Conservation (phyloP, 2,797 vertebrate species). For the Sebastes matsubarae region DNA sequence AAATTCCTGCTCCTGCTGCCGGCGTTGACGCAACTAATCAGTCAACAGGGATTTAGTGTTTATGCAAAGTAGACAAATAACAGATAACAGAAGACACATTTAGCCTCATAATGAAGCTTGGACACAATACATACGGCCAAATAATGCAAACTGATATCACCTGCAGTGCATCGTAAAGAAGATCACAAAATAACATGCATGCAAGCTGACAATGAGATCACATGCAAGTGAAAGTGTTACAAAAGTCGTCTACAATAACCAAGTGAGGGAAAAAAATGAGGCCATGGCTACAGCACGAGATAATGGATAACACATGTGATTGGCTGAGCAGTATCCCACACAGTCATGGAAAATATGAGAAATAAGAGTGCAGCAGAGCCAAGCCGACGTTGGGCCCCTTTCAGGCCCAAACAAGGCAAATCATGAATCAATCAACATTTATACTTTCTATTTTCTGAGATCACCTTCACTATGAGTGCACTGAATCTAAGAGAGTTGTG, state of each 20-base stretch:
- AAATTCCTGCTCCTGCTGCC: slow-evolving; percentile 35
- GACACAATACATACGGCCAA: background rate
- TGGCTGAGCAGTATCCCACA: slow-evolving; percentile 67
- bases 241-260: slow-evolving; percentile 48
- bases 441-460: slow-evolving; percentile 47
- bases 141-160: background rate
- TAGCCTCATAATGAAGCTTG: background rate
- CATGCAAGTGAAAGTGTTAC: slow-evolving; percentile 35
- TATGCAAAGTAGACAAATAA: slow-evolving; percentile 1
- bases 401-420: slow-evolving; percentile 73
- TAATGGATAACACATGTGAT: slow-evolving; percentile 80
- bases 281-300: slow-evolving; percentile 68
- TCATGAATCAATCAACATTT: slow-evolving; percentile 61
- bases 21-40: slow-evolving; percentile 31
- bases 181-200: background rate
- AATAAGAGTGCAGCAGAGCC: slow-evolving; percentile 60
- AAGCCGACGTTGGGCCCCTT: slow-evolving; percentile 53
- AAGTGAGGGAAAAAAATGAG: slow-evolving; percentile 34
- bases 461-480: slow-evolving; percentile 51
- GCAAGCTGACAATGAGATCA: slow-evolving; percentile 22
- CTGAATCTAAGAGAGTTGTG: slow-evolving; percentile 4
- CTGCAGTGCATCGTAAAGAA: slow-evolving; percentile 1
- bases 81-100: background rate
- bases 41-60: background rate
- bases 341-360: slow-evolving; percentile 79